Evolutionary conservation across 2,888 invertebrate species (phyloP).

Genomic region (Dichetophora obliterata): DNA sequence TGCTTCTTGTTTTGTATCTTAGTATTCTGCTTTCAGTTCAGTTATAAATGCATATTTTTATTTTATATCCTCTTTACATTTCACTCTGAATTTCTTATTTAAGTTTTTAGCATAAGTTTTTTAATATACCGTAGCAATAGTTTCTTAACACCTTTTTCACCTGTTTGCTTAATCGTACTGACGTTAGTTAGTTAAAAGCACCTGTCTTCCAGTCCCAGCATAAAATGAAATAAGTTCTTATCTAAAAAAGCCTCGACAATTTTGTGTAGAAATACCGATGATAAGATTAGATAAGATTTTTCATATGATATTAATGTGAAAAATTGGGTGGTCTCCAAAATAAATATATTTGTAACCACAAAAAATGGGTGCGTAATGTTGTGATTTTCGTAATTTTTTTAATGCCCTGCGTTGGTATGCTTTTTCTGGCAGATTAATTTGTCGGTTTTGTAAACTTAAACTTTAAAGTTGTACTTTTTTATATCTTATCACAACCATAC

Average conservation of each 20-base stretch:
- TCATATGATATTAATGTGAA: not conserved
- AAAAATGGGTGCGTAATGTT: not conserved
- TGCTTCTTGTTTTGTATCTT: not conserved
- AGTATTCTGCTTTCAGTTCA: not conserved
- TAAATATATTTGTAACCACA: not conserved
- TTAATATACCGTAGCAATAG: not conserved
- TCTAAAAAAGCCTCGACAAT: slow-evolving; percentile 48
- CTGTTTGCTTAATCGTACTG: slow-evolving; percentile 60
- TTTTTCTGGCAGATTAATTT: slow-evolving; percentile 12
- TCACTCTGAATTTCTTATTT: too few species aligned
- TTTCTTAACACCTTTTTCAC: slow-evolving; percentile 58
- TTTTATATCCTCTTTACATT: too few species aligned
- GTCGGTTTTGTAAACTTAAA: not conserved
- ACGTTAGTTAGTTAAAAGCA: slow-evolving; percentile 39
- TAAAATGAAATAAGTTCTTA: slow-evolving; percentile 38
- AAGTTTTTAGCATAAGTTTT: not conserved
- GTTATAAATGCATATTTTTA: not conserved
- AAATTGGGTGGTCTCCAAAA: not conserved
- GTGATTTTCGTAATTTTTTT: not conserved
- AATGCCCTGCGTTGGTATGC: not conserved
- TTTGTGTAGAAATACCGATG: slow-evolving; percentile 40
- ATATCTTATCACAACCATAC: slow-evolving; percentile 2
- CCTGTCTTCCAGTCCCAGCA: slow-evolving; percentile 50
- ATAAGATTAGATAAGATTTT: slow-evolving; percentile 53
- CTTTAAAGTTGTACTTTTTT: not conserved